These are phyloP conservation scores for Crypturellus tataupa DNA, from an alignment of 2,797 vertebrate genomes.

Conservation along the genomic window DNA sequence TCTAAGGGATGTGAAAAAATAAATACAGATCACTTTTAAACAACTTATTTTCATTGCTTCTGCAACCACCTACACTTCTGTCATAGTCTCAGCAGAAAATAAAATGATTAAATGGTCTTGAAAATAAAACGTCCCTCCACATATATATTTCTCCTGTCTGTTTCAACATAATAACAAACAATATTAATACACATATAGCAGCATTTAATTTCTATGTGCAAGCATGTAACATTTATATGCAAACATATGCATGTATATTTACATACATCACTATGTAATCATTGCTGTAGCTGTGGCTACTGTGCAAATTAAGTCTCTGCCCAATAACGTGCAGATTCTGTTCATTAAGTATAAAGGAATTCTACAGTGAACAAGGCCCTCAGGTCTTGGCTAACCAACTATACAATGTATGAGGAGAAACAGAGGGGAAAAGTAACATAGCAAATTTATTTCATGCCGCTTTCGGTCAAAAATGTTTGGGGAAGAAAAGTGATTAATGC, in stretches of 20 bases:
- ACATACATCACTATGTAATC: background rate
- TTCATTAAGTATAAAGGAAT: background rate
- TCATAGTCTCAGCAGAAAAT: background rate
- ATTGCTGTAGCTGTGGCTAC: background rate
- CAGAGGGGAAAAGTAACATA: background rate
- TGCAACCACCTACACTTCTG: background rate
- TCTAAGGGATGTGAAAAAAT: constrained; percentile 18
- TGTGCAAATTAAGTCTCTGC: background rate
- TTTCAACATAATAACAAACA: background rate
- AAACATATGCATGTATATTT: background rate
- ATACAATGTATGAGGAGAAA: background rate
- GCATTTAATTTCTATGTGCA: background rate
- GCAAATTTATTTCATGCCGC: background rate
- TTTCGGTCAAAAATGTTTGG: background rate
- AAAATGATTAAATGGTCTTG: background rate
- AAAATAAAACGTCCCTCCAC: background rate
- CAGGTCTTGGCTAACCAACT: background rate
- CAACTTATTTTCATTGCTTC: background rate
- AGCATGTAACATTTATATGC: background rate
- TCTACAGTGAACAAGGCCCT: background rate
- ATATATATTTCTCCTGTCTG: background rate
- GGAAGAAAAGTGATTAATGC: background rate
- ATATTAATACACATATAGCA: background rate
- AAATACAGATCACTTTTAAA: constrained; percentile 15
- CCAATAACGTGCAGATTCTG: background rate